Evolutionary conservation across 1,140 invertebrate species (phyloP), one percentile per base, ranked within the genome.

Genomic region (Vanessa atalanta): DNA sequence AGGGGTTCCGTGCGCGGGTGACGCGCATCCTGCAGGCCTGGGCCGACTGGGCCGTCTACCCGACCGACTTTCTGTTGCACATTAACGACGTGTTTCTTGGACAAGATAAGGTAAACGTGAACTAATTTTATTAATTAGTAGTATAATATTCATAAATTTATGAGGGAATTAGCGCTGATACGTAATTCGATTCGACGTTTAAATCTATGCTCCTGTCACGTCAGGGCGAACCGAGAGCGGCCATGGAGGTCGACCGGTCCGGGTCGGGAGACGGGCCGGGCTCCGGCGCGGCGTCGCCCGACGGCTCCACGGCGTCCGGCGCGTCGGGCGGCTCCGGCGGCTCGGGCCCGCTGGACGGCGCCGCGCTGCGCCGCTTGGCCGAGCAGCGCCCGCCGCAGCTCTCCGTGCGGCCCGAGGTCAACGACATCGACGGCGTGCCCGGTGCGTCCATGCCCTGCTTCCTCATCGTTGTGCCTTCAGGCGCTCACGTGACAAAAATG

Each of bases 31-130:
- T 99, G 86, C 95, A 97, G 85, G 98, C 98, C 3, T 99, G 99
- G 99, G 98, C 99, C 93, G 99, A 99, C 83, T 99, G 98, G 96
- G 95, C 97, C 47, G 96, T 99, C 65, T 99, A 99, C 94, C 97
- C 98, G 0, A 96, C 97, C 80, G 98, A 99, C 75, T 98, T 98
- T 92, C 93, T 99, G 43, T 95, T 97, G 63, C 96, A 96, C 87
- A 93, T 99, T 53, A 97, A 98, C 87, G 98, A 98, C 88, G 95
- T 97, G 13, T 99, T 99, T 79, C 80, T 88, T 0, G 88, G 87
- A 51, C 79, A 83, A 8, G 83, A 88, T 15, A 90, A 90, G 84
- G 86, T 89, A 4, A 12, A 16, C 16, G 9, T 1, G 37, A 43
- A 9, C 37, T 43, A 1, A 43, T 9, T 43, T 11, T 1, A 31